Percentiles rank a stretch among this genome's conserved stretches.
These are phyloP conservation scores for Myodes glareolus DNA, from an alignment of 2,113 vertebrate genomes.

Conservation along the genomic window DNA sequence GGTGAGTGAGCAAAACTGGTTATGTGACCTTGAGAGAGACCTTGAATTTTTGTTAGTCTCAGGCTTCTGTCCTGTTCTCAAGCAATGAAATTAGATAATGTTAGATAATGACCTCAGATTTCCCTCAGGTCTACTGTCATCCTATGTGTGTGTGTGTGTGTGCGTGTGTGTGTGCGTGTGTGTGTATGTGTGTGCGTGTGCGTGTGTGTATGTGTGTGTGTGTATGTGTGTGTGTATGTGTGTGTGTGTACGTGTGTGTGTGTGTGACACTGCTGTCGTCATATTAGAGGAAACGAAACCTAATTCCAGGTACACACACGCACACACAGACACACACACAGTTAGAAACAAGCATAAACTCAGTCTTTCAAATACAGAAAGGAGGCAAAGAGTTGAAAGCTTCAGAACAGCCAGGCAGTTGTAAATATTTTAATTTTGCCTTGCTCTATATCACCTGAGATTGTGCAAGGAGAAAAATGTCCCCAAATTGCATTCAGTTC, in stretches of 20 bases:
- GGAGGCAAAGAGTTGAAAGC: conserved; percentile 50
- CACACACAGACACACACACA: not conserved
- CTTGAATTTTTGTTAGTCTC: not conserved
- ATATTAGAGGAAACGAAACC: not conserved
- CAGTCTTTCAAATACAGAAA: not conserved
- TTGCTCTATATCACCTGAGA: conserved; percentile 87
- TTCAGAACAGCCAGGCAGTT: conserved; percentile 83
- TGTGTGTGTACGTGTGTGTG: not conserved
- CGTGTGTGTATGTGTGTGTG: not conserved
- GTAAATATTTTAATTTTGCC: conserved; percentile 90
- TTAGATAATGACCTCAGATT: conserved; percentile 50
- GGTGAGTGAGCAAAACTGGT: not conserved
- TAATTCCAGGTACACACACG: not conserved
- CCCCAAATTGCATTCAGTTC: conserved; percentile 66
- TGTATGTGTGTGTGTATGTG: not conserved
- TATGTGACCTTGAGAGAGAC: not conserved
- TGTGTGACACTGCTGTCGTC: not conserved
- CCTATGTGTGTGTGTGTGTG: not conserved
- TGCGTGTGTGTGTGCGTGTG: not conserved
- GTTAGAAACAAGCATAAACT: not conserved
- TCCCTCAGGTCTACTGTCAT: not conserved
- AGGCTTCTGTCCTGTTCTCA: not conserved
- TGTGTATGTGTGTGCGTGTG: not conserved
- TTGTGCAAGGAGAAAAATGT: conserved; percentile 81
- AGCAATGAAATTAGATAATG: not conserved